Conservation (phyloP, 1,140 invertebrate genomes). For the Acromyrmex heyeri region DNA sequence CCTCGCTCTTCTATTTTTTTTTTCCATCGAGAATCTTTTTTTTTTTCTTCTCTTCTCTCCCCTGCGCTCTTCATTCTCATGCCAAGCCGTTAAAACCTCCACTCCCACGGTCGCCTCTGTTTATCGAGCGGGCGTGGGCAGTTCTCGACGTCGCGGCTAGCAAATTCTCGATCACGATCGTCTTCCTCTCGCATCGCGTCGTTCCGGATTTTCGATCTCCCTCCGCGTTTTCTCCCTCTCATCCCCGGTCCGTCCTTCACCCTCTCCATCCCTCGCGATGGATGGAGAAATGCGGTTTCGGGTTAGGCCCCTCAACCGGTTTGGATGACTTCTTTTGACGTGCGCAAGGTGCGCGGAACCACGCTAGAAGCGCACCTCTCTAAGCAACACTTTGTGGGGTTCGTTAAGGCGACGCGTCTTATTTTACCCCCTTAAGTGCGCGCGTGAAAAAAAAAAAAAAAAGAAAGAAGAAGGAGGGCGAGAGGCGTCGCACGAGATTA, state of each 20-base stretch:
- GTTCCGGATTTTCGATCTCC: slow-evolving; percentile 54
- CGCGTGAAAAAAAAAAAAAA: neutral
- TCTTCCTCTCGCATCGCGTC: slow-evolving; percentile 37
- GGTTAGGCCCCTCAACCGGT: slow-evolving; percentile 64
- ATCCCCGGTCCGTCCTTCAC: neutral
- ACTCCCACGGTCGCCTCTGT: slow-evolving; percentile 71
- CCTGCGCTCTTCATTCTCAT: neutral
- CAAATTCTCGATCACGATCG: slow-evolving; percentile 62
- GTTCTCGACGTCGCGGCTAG: slow-evolving; percentile 41
- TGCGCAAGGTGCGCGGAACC: slow-evolving; percentile 44
- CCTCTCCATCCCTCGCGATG: neutral
- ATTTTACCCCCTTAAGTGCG: slow-evolving; percentile 47
- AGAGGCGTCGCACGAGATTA: slow-evolving; percentile 9
- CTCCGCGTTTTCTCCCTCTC: slow-evolving; percentile 13
- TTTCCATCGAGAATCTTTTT: neutral
- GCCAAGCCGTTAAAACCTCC: slow-evolving; percentile 41
- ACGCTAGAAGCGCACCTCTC: slow-evolving; percentile 25
- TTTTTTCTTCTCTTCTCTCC: neutral
- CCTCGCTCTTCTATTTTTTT: slow-evolving; percentile 10
- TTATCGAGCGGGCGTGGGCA: slow-evolving; percentile 74
- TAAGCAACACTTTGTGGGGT: slow-evolving; percentile 40
- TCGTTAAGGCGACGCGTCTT: slow-evolving; percentile 48
- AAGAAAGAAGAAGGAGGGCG: neutral
- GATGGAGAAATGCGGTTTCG: slow-evolving; percentile 59
- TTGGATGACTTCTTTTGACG: slow-evolving; percentile 61